Percentiles rank a stretch among this genome's conserved stretches.
phyloP scores from a whole-genome alignment of 2,113 vertebrate genomes.

The Solea senegalensis region DNA sequence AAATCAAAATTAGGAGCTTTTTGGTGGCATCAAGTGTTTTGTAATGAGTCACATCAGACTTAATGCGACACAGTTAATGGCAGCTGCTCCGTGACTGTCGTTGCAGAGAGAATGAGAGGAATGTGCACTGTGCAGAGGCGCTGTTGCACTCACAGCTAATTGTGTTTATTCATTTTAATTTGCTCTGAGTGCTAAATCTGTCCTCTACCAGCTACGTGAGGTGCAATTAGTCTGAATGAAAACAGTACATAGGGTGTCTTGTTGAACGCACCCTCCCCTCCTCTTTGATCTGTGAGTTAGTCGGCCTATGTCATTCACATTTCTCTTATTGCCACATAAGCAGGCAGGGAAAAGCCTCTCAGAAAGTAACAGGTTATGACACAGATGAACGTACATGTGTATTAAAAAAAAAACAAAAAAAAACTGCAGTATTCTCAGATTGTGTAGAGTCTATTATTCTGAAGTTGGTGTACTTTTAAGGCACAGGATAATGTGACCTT shows the following conservation, averaged over 20 bases:
- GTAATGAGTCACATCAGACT: slow-evolving; percentile 76
- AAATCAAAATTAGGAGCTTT: slow-evolving; percentile 68
- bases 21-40: slow-evolving; percentile 66
- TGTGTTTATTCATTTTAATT: slow-evolving; percentile 85
- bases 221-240: slow-evolving; percentile 75
- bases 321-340: slow-evolving; percentile 27
- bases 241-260: slow-evolving; percentile 62
- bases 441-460: too few relatives aligned
- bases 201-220: slow-evolving; percentile 71
- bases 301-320: slow-evolving; percentile 31
- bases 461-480: too few relatives aligned
- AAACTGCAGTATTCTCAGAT: too few relatives aligned
- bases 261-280: slow-evolving; percentile 53
- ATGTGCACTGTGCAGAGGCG: slow-evolving; percentile 49
- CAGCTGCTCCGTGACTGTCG: slow-evolving; percentile 59
- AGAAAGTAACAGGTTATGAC: neutral
- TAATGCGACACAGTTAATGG: slow-evolving; percentile 69
- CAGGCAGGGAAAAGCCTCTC: neutral
- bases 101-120: slow-evolving; percentile 53
- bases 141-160: slow-evolving; percentile 75
- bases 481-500: too few relatives aligned
- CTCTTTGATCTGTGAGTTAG: slow-evolving; percentile 54
- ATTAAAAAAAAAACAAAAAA: too few relatives aligned
- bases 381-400: neutral
- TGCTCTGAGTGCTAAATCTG: slow-evolving; percentile 81